Evolutionary conservation across 64 coral and sea anemone genomes (phyloP).

Genomic region (Montipora foliosa): DNA sequence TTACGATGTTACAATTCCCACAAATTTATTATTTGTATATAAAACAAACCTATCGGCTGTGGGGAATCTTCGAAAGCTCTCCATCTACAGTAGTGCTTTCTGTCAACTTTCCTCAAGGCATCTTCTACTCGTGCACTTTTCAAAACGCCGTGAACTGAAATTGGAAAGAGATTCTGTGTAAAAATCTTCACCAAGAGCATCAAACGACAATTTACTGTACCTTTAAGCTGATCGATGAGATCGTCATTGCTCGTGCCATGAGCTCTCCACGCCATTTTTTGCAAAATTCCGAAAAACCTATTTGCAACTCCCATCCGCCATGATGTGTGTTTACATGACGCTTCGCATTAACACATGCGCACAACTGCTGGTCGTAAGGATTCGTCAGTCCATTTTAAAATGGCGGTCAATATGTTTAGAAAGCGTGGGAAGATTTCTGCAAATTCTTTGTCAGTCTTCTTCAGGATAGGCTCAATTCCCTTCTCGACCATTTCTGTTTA

Average conservation of each 20-base stretch:
- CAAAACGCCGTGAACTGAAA: slow-evolving; percentile 86
- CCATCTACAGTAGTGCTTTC: slow-evolving; percentile 76
- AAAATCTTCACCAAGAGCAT: background rate
- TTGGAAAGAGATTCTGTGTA: background rate
- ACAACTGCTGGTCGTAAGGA: background rate
- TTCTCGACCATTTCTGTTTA: no score
- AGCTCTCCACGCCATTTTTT: slow-evolving; percentile 94
- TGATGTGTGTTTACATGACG: background rate
- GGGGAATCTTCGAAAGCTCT: slow-evolving; percentile 91
- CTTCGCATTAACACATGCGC: slow-evolving; percentile 9
- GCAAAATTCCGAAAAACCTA: slow-evolving; percentile 12
- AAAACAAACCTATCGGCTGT: slow-evolving; percentile 87
- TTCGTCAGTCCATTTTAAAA: background rate
- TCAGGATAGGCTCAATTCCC: no score
- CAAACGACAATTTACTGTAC: slow-evolving; percentile 21
- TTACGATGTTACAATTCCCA: background rate
- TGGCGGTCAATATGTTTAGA: background rate
- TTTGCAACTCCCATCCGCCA: slow-evolving; percentile 66
- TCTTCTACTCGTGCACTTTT: slow-evolving; percentile 77
- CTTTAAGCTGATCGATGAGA: slow-evolving; percentile 83
- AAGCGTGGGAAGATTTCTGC: no score
- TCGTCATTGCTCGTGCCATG: slow-evolving; percentile 82
- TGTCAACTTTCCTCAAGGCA: slow-evolving; percentile 80
- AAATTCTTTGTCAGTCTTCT: no score
- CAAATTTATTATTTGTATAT: background rate